Conservation (phyloP, 2,888 invertebrate genomes). For the Clitarchus hookeri region DNA sequence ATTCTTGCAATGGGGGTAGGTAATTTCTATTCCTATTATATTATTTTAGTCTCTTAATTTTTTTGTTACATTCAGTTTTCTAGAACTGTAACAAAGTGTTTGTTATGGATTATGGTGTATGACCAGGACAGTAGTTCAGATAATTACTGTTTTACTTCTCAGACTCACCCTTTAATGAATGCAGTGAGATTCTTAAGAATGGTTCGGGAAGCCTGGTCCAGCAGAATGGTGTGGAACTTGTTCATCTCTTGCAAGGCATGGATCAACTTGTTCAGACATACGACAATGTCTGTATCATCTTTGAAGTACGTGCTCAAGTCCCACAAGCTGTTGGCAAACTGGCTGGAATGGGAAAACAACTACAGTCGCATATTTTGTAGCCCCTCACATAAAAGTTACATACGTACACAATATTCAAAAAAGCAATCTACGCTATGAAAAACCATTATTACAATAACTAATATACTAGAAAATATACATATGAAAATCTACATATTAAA, state of each 20-base stretch:
- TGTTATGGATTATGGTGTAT: too few relatives aligned
- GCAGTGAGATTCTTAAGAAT: constrained; percentile 86
- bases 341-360: constrained; percentile 56
- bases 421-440: background rate
- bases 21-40: too few relatives aligned
- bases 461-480: too few relatives aligned
- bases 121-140: too few relatives aligned
- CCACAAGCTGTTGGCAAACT: constrained; percentile 85
- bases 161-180: constrained; percentile 80
- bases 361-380: constrained; percentile 21
- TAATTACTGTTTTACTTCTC: too few relatives aligned
- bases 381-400: constrained; percentile 26
- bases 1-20: too few relatives aligned
- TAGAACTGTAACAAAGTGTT: too few relatives aligned
- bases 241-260: constrained; percentile 88
- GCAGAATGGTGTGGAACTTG: constrained; percentile 86
- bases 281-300: constrained; percentile 80
- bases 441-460: background rate
- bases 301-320: constrained; percentile 87
- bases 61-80: too few relatives aligned
- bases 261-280: constrained; percentile 76
- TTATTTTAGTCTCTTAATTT: too few relatives aligned
- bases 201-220: constrained; percentile 91
- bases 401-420: constrained; percentile 44
- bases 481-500: too few relatives aligned